phyloP scores from a whole-genome alignment of 2,113 vertebrate species.

The Thalassarche chlororhynchos region DNA sequence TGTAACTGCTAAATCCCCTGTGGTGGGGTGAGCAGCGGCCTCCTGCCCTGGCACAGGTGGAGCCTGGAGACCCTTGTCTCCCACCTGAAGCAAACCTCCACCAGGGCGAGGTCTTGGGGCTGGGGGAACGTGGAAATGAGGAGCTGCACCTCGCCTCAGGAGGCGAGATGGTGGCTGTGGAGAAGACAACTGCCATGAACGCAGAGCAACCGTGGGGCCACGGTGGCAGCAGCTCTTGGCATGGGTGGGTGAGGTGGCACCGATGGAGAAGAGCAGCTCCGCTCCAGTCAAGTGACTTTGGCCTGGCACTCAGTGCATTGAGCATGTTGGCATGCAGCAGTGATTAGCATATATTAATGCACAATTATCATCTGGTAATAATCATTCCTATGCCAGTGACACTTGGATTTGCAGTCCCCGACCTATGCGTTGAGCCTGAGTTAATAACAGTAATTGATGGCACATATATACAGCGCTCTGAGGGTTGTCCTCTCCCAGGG shows the following conservation, averaged over 20 bases:
- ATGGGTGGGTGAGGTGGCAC: neutral
- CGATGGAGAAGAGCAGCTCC: neutral
- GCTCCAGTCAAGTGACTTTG: neutral
- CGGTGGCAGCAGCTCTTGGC: neutral
- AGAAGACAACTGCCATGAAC: neutral
- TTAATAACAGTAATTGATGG: neutral
- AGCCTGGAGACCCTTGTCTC: neutral
- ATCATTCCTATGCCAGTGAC: neutral
- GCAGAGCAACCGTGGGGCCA: neutral
- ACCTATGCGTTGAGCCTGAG: neutral
- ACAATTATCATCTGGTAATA: constrained; percentile 41
- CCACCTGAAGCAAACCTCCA: too few species aligned
- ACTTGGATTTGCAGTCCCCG: neutral
- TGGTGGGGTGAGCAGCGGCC: neutral
- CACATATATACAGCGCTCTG: neutral
- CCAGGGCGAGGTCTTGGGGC: neutral
- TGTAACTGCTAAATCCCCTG: neutral
- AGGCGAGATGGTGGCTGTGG: neutral
- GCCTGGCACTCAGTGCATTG: neutral
- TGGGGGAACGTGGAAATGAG: neutral
- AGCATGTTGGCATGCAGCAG: neutral
- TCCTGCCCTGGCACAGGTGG: neutral
- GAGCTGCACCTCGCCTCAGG: neutral
- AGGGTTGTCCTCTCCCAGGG: neutral
- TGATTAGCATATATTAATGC: constrained; percentile 46